Evolutionary conservation across 2,797 vertebrate genomes (phyloP), one percentile per base, ranked within the genome.

Genomic region (Carcharodon carcharias): DNA sequence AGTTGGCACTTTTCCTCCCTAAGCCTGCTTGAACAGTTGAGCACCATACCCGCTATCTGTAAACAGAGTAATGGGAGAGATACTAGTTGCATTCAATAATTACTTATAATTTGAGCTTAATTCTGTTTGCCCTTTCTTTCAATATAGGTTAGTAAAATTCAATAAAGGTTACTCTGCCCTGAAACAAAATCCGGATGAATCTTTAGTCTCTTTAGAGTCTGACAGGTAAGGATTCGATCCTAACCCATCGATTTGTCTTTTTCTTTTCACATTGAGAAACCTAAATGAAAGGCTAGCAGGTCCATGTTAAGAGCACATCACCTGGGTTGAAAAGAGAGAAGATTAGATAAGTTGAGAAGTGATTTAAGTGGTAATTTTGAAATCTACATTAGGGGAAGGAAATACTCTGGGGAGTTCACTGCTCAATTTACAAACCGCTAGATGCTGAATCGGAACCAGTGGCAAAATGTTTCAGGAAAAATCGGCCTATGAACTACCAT

Each of bases 141-240:
- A 77, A 73, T 96, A 95, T 96, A 99, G 99, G 97, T 98, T 97
- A 0, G 98, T 99, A 97, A 99, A 99, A 97, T 99, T 98, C 96
- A 99, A 99, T 97, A 99, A 98, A 97, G 99, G 99, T 96, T 99
- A 99, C 69, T 97, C 98, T 0, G 98, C 98, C 0, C 97, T 99
- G 97, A 99, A 98, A 97, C 99, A 99, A 97, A 98, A 97, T 0
- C 98, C 98, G 1, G 99, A 99, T 96, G 99, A 99, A 95, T 98
- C 98, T 82, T 97, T 99, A 96, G 98, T 99, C 96, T 98, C 98
- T 50, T 97, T 99, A 0, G 98, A 99, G 96, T 99, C 99, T 0
- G 99, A 99, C 98, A 99, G 99, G 99, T 99, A 97, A 98, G 97
- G 40, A n/a, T 95, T 77, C 21, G 6, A 54, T 56, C 54, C 50